Conservation (phyloP, 2,113 vertebrate genomes). For the Telmatochromis sp. region DNA sequence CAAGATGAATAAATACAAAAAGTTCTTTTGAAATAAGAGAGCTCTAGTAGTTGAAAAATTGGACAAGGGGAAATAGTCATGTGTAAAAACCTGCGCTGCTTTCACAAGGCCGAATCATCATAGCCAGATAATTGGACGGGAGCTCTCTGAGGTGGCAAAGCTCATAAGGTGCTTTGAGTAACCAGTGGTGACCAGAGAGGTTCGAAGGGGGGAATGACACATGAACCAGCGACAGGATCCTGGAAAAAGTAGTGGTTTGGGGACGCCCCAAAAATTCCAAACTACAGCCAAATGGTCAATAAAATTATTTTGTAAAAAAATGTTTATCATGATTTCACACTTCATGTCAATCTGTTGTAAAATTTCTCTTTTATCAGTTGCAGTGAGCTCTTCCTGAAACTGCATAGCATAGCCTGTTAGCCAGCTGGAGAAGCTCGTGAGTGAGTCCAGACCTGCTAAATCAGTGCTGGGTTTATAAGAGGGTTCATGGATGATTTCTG, state of each 20-base stretch:
- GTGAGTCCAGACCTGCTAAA: background rate
- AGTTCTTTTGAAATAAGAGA: background rate
- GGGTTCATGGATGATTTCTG: background rate
- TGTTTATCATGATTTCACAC: background rate
- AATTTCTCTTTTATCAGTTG: background rate
- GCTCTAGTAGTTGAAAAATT: background rate
- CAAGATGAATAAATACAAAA: background rate
- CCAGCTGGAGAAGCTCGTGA: background rate
- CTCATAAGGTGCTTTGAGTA: background rate
- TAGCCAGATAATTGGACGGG: background rate
- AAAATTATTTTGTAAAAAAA: background rate
- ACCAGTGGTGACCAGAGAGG: background rate
- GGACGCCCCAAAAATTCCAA: fast-evolving
- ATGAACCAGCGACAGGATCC: background rate
- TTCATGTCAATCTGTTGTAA: background rate
- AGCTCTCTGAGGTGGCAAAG: background rate
- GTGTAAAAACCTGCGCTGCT: background rate
- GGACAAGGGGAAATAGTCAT: background rate
- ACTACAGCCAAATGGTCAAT: background rate
- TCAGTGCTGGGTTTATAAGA: background rate
- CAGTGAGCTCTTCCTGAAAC: background rate
- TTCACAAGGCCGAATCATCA: background rate
- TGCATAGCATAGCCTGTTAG: background rate
- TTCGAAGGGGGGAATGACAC: fast-evolving
- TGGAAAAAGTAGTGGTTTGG: background rate